These are phyloP conservation scores for Notothenia coriiceps DNA, from an alignment of 2,113 vertebrate species.

Conservation along the genomic window DNA sequence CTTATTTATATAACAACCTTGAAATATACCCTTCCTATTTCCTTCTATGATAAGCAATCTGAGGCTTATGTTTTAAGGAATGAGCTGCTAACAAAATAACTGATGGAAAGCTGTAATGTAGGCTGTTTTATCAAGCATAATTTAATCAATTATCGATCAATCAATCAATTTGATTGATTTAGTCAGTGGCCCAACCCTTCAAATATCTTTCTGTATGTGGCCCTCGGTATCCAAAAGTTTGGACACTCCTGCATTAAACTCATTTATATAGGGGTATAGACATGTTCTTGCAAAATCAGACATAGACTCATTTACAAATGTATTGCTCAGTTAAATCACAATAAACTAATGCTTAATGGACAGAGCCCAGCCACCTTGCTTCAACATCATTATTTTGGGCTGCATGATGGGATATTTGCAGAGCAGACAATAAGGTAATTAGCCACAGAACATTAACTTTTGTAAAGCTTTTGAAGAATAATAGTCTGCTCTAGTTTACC, in stretches of 20 bases:
- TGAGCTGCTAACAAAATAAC: too few relatives aligned
- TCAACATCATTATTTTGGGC: background rate
- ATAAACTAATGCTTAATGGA: background rate
- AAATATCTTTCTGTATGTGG: too few relatives aligned
- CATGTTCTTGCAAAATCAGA: background rate
- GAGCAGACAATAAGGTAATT: background rate
- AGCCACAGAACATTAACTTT: conserved; percentile 18
- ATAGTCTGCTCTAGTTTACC: background rate
- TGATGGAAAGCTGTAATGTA: too few relatives aligned
- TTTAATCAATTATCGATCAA: too few relatives aligned
- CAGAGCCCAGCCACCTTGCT: background rate
- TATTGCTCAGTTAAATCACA: background rate
- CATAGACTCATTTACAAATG: background rate
- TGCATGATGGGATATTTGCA: background rate
- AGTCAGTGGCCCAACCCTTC: too few relatives aligned
- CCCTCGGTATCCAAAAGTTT: too few relatives aligned
- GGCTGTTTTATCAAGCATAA: too few relatives aligned
- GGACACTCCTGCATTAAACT: background rate
- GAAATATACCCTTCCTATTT: too few relatives aligned
- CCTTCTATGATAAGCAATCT: too few relatives aligned
- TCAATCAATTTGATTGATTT: too few relatives aligned
- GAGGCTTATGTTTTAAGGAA: too few relatives aligned
- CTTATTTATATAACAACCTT: too few relatives aligned
- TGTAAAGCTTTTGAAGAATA: background rate
- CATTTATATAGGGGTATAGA: background rate